Evolutionary conservation across 1,140 invertebrate species (phyloP).

Genomic region (Pantala flavescens): DNA sequence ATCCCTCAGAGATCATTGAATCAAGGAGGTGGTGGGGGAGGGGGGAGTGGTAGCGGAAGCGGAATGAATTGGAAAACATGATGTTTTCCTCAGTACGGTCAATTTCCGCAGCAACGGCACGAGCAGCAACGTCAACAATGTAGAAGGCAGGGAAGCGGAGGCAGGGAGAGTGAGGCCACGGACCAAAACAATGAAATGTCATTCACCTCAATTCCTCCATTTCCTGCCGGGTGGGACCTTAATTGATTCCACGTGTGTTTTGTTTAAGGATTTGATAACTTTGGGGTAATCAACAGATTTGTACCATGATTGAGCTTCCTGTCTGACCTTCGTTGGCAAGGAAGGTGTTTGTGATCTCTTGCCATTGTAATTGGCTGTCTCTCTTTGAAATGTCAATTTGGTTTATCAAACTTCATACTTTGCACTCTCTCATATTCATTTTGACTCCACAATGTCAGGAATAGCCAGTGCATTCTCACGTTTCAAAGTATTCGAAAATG

Average conservation of each 20-base stretch:
- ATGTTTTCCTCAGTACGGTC: slow-evolving; percentile 11
- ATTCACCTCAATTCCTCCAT: slow-evolving; percentile 8
- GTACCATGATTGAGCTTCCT: slow-evolving; percentile 1
- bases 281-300: neutral
- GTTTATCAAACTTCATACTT: neutral
- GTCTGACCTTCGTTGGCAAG: slow-evolving; percentile 3
- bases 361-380: neutral
- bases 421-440: neutral
- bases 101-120: neutral
- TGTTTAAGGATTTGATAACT: neutral
- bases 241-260: neutral
- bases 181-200: slow-evolving; percentile 4
- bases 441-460: neutral
- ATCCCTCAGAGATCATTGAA: slow-evolving; percentile 52
- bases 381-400: neutral
- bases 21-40: slow-evolving; percentile 8
- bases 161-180: slow-evolving; percentile 1
- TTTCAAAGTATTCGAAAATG: neutral
- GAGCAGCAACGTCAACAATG: neutral
- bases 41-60: neutral
- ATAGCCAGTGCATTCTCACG: neutral
- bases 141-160: neutral
- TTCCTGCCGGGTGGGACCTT: slow-evolving; percentile 13
- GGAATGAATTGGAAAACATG: slow-evolving; percentile 20
- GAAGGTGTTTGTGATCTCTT: slow-evolving; percentile 1